These are phyloP conservation scores for Heterotilapia buettikoferi DNA, from an alignment of 2,113 vertebrate genomes.

Conservation along the genomic window DNA sequence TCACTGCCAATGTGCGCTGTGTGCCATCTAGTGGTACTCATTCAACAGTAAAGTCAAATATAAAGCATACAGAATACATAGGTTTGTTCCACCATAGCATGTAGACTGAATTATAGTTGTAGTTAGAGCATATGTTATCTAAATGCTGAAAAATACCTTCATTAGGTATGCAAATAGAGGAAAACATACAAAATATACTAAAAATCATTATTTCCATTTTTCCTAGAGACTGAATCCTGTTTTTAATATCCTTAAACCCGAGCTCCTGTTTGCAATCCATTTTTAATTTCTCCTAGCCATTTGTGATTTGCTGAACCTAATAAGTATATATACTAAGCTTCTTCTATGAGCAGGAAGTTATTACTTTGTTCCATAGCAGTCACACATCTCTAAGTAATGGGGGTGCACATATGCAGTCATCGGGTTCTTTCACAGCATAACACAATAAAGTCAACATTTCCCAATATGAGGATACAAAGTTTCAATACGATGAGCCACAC, in stretches of 20 bases:
- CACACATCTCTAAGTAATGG: neutral
- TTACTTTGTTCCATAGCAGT: neutral
- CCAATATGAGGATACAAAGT: neutral
- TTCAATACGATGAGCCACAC: neutral
- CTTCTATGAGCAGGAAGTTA: neutral
- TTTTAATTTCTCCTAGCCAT: neutral
- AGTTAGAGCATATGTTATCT: neutral
- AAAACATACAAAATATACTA: neutral
- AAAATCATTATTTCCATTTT: neutral
- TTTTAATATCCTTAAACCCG: neutral
- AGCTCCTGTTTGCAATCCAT: neutral
- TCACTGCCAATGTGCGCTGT: neutral
- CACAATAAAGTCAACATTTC: neutral
- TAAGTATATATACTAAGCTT: neutral
- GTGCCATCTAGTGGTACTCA: constrained; percentile 20
- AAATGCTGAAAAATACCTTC: neutral
- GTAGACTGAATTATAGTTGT: neutral
- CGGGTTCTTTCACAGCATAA: neutral
- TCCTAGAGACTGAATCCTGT: neutral
- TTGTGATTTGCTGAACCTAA: neutral
- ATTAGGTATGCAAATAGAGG: neutral
- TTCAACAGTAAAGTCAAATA: neutral
- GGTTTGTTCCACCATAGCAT: neutral
- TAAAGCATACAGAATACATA: neutral
- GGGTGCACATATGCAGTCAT: neutral